Conservation (phyloP, 1,140 invertebrate species). For the Pseudomyrmex cubaensis region DNA sequence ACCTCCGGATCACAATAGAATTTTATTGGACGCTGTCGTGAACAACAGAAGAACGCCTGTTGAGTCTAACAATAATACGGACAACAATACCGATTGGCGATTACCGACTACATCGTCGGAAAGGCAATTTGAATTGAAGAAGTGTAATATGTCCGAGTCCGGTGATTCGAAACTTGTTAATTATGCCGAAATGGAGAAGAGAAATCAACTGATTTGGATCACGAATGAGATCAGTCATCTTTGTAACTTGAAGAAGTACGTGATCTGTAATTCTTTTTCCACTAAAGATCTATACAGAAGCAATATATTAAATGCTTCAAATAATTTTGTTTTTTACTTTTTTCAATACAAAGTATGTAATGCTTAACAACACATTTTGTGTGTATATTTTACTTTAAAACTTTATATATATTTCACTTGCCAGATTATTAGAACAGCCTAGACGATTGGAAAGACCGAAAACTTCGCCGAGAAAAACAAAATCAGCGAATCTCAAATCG, state of each 20-base stretch:
- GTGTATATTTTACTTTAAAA: background rate
- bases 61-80: constrained; percentile 70
- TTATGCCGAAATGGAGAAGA: constrained; percentile 84
- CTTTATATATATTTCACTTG: background rate
- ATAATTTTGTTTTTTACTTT: background rate
- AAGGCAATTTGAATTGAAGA: constrained; percentile 75
- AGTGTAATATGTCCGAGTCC: constrained; percentile 76
- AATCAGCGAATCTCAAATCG: constrained; percentile 63
- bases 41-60: constrained; percentile 57
- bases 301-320: background rate
- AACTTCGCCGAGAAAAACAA: constrained; percentile 73
- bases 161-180: constrained; percentile 79
- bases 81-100: constrained; percentile 77
- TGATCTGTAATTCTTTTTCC: constrained; percentile 34
- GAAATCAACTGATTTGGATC: constrained; percentile 85
- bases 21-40: constrained; percentile 73
- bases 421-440: constrained; percentile 79
- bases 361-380: background rate
- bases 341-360: background rate
- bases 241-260: constrained; percentile 84
- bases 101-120: constrained; percentile 79
- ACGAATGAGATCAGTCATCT: constrained; percentile 85
- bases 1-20: constrained; percentile 76
- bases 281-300: background rate
- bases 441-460: constrained; percentile 74